These are phyloP conservation scores for Aphis gossypii DNA, from an alignment of 1,140 invertebrate species.

Conservation along the genomic window DNA sequence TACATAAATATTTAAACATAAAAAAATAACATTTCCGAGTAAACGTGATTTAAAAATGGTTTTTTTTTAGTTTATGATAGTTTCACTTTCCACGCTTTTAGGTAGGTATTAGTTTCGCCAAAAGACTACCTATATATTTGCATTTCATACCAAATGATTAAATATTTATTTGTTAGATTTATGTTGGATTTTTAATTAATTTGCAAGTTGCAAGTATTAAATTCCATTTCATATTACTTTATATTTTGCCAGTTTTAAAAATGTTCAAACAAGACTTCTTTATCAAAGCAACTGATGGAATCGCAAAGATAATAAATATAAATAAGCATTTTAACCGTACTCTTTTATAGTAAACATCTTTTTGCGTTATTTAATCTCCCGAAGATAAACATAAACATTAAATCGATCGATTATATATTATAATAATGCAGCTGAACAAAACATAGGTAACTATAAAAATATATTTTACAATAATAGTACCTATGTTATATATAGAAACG, in stretches of 20 bases:
- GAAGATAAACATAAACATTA: not conserved
- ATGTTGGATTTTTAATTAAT: constrained; percentile 16
- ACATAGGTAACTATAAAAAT: not conserved
- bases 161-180: not conserved
- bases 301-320: not conserved
- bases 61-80: not conserved
- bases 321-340: not conserved
- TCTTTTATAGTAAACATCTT: not conserved
- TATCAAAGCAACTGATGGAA: not conserved
- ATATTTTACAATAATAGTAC: not conserved
- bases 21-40: not conserved
- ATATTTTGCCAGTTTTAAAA: not conserved
- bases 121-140: not conserved
- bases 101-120: not conserved
- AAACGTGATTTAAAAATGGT: not conserved
- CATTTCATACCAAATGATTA: not conserved
- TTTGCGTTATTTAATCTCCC: not conserved
- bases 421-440: not conserved
- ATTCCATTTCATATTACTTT: not conserved
- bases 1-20: not conserved
- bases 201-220: not conserved
- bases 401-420: not conserved
- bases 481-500: not conserved
- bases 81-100: too few species aligned
- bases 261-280: not conserved